phyloP scores from a whole-genome alignment of 2,797 vertebrate species.

The Emydoidea blandingii region DNA sequence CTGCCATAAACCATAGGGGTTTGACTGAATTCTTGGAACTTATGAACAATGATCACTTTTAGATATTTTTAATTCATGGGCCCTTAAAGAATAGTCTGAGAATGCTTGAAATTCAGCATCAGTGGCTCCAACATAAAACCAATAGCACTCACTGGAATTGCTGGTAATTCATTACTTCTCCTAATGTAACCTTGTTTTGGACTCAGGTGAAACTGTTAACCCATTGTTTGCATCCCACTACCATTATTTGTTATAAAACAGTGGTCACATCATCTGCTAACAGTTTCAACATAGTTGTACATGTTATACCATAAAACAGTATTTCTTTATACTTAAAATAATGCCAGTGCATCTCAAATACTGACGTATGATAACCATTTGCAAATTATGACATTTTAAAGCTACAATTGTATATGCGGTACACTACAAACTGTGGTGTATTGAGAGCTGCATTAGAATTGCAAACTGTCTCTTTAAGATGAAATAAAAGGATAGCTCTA shows the following conservation, averaged over 20 bases:
- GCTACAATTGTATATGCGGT: not conserved
- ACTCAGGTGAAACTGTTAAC: not conserved
- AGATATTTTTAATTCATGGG: not conserved
- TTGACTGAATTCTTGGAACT: not conserved
- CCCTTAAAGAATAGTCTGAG: not conserved
- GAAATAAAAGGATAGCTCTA: not conserved
- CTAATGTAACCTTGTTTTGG: not conserved
- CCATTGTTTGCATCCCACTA: not conserved
- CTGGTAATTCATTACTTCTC: not conserved
- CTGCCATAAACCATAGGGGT: not conserved
- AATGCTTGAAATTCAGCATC: not conserved
- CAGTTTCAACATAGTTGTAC: rapidly evolving
- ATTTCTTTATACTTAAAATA: not conserved
- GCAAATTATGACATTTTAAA: not conserved
- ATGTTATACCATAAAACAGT: rapidly evolving
- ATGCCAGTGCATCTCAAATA: not conserved
- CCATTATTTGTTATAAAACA: not conserved
- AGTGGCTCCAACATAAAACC: not conserved
- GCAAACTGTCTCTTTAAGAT: not conserved
- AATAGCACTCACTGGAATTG: not conserved
- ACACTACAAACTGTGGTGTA: not conserved
- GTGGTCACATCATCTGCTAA: not conserved
- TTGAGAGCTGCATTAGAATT: not conserved
- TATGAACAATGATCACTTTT: not conserved
- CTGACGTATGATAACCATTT: not conserved